phyloP scores from a whole-genome alignment of 2,797 vertebrate genomes.

The Tinamus major region DNA sequence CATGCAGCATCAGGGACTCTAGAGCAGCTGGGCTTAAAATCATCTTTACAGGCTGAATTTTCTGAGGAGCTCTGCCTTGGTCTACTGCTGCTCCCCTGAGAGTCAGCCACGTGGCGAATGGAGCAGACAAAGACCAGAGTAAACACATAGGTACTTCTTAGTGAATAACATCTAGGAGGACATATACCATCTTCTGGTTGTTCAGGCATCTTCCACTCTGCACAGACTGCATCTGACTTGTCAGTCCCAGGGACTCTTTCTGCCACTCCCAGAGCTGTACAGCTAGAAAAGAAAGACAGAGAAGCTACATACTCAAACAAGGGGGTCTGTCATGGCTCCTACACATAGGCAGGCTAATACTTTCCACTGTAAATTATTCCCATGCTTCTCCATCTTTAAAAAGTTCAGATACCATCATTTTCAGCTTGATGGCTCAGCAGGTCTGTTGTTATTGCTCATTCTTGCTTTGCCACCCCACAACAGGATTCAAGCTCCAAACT shows the following conservation, averaged over 20 bases:
- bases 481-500: background rate
- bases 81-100: background rate
- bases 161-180: background rate
- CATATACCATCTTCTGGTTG: slow-evolving; percentile 67
- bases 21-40: background rate
- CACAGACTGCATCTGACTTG: slow-evolving; percentile 84
- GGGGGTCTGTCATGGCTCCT: background rate
- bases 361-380: background rate
- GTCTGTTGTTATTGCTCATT: background rate
- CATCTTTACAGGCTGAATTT: background rate
- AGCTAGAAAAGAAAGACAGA: slow-evolving; percentile 79
- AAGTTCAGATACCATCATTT: background rate
- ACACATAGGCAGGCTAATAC: background rate
- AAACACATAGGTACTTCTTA: background rate
- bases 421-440: background rate
- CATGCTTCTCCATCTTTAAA: background rate
- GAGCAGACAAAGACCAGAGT: background rate
- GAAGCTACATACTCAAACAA: background rate
- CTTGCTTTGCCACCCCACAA: background rate
- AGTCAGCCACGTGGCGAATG: background rate
- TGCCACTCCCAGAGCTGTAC: slow-evolving; percentile 84
- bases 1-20: background rate
- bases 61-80: background rate
- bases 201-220: slow-evolving; percentile 2
- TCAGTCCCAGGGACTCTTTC: slow-evolving; percentile 82